Conservation (phyloP, 2,797 vertebrate species). For the Forpus xanthops region DNA sequence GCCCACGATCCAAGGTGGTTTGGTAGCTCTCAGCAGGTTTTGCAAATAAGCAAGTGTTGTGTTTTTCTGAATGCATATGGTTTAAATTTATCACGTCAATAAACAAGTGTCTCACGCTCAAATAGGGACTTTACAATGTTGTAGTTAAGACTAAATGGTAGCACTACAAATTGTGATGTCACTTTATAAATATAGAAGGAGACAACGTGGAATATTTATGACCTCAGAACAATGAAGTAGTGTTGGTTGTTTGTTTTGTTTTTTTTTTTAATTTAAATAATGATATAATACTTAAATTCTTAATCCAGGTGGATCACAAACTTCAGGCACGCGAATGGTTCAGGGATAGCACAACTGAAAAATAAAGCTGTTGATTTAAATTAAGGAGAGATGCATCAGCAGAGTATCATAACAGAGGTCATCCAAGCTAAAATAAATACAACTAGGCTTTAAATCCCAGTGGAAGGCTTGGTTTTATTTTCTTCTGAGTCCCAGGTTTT, state of each 20-base stretch:
- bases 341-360: not conserved
- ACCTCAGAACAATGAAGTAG: conserved; percentile 16
- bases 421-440: not conserved
- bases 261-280: not conserved
- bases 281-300: not conserved
- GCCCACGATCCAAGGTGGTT: conserved; percentile 30
- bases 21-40: conserved; percentile 55
- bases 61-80: conserved; percentile 35
- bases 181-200: conserved; percentile 20
- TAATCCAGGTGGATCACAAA: not conserved
- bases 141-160: conserved; percentile 1
- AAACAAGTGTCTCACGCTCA: conserved; percentile 52
- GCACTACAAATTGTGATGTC: conserved; percentile 36
- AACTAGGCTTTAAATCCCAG: not conserved
- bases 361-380: not conserved
- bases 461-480: not conserved
- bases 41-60: conserved; percentile 53
- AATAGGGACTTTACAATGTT: conserved; percentile 5
- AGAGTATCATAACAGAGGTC: not conserved
- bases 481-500: not conserved
- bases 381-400: not conserved
- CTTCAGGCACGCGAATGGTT: not conserved
- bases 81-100: conserved; percentile 58
- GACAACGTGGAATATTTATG: conserved; percentile 36
- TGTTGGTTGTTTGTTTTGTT: not conserved